Evolutionary conservation across 2,797 vertebrate species (phyloP), one percentile per base, ranked within the genome.

Genomic region (Chrosomus eos): DNA sequence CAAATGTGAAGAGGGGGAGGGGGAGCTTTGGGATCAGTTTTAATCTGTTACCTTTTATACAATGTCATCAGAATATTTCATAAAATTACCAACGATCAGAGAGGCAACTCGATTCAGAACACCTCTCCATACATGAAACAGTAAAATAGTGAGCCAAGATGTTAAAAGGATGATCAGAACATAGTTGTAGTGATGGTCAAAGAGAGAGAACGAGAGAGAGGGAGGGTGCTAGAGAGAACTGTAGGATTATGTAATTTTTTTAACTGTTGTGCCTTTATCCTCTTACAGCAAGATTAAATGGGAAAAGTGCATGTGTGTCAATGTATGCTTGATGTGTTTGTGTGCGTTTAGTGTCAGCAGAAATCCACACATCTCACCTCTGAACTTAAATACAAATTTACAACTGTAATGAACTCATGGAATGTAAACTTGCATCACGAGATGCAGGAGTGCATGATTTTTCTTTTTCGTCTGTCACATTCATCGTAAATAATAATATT

Each of bases 221-320:
- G 6, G 19, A 26, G 31, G 31, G 48, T 6, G 31, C 45, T 48
- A 45, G 82, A 53, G 84, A 88, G 86, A 87, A 88, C 80, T 75
- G 64, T 87, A 86, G 67, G 21, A 87, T 95, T 94, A 94, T 92
- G 89, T 94, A 93, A 94, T 91, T 90, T 31, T 45, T 78, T 53
- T 92, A 89, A 85, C 84, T 83, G 18, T 79, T 68, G 66, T 79
- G 53, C 66, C 83, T 85, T 94, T 92, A 94, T 95, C 93, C 92
- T 94, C 91, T 93, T 94, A 93, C 88, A 90, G 85, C 88, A 89
- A 92, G 93, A 95, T 95, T 95, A 93, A 81, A 73, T 78, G 66
- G 89, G 91, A 91, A 80, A 87, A 91, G 87, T 90, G 91, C 90
- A 90, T 78, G 83, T 83, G 73, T 87, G 81, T 72, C 78, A 75